Conservation (phyloP, 2,113 vertebrate species). For the Pelobates fuscus region DNA sequence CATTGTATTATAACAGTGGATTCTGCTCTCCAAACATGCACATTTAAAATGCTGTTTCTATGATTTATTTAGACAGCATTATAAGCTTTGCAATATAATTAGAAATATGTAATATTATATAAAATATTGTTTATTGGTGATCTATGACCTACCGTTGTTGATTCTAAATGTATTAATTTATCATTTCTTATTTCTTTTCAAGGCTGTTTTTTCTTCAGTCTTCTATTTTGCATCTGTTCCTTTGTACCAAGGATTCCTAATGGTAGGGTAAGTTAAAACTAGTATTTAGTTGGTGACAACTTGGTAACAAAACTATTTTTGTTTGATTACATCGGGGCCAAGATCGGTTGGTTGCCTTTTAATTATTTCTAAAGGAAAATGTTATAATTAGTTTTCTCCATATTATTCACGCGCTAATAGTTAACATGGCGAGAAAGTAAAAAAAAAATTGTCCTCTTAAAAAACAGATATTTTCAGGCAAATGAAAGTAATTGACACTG, state of each 20-base stretch:
- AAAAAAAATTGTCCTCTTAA: constrained; percentile 34
- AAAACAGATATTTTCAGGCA: constrained; percentile 48
- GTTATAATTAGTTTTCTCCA: constrained; percentile 30
- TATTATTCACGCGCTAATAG: constrained; percentile 15
- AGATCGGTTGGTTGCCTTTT: constrained; percentile 50
- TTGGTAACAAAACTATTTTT: constrained; percentile 32
- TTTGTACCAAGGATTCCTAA: constrained; percentile 97
- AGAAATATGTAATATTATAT: background rate
- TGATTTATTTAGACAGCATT: background rate
- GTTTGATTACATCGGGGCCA: constrained; percentile 49
- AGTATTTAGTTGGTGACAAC: background rate
- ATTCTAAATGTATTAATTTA: constrained; percentile 38
- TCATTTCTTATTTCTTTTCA: constrained; percentile 49
- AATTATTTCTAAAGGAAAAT: constrained; percentile 47
- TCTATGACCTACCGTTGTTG: background rate
- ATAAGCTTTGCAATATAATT: background rate
- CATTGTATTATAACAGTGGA: too few species aligned
- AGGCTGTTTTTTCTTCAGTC: constrained; percentile 97
- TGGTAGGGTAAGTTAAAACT: constrained; percentile 87
- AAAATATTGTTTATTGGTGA: constrained; percentile 12
- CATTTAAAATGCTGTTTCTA: too few species aligned
- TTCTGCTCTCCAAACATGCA: too few species aligned
- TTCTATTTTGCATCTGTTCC: constrained; percentile 98
- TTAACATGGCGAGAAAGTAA: constrained; percentile 13
- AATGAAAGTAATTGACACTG: constrained; percentile 51